Evolutionary conservation across 1,140 invertebrate species (phyloP), one percentile per base, ranked within the genome.

Genomic region (Apis cerana): DNA sequence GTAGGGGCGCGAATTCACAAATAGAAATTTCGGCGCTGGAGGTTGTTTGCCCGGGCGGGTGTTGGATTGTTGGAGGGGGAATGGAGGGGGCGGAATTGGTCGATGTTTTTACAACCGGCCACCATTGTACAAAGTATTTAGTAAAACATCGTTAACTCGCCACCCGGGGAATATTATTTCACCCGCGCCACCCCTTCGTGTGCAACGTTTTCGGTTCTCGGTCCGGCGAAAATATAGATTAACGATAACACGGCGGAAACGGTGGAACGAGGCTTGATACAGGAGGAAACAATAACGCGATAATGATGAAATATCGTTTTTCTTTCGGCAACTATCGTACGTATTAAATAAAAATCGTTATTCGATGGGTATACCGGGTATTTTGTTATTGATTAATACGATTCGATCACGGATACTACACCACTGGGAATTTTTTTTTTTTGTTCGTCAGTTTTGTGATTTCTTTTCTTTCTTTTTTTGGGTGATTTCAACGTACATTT

Each of bases 271-370:
- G 7, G 11, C 11, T 50, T 27, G 33, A 70, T 69, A 48, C 19
- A 7, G 27, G 33, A 19, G n/a, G 43, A 50, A 58, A 69, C 76
- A 70, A 79, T 79, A 48, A 71, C 48, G n/a, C 23, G 33, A 27
- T 70, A 79, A 79, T 59, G 65, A 70, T 70, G 76, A 79, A 67
- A 77, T 43, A 77, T 67, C 75, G n/a, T 17, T 17, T 67, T 67
- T 56, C 50, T 43, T 67, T 43, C 48, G 50, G 7, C 27, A 64
- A 52, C 19, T 61, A 43, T 19, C 33, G 72, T 33, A 27, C 33
- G 33, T 17, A 43, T 27, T 72, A 21, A 43, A 58, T 72, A 54
- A 12, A 58, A 58, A 69, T 50, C 12, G 67, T 50, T n/a, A 23
- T 10, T 69, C 70, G 54, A 72, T 13, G 19, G 10, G 23, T 23